Percentiles rank a stretch among this genome's conserved stretches.
Conservation (phyloP, 2,797 vertebrate genomes). For the Cossypha niveicapilla region DNA sequence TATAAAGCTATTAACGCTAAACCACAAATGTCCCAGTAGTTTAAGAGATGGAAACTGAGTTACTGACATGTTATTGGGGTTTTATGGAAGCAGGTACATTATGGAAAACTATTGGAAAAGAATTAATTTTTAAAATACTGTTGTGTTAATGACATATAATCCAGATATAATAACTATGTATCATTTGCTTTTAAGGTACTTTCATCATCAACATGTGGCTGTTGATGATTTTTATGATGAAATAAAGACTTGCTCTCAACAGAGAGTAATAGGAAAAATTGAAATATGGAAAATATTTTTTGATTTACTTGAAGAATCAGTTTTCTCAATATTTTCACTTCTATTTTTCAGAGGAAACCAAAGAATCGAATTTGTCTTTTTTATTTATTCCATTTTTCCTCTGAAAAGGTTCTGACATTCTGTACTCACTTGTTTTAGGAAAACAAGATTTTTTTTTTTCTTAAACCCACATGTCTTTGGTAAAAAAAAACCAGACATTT, state of each 20-base stretch:
- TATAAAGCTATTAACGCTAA: conserved; percentile 57
- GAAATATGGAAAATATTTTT: not conserved
- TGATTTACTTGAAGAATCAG: not conserved
- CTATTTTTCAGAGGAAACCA: not conserved
- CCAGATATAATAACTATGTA: not conserved
- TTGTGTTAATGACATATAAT: not conserved
- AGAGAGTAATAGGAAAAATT: not conserved
- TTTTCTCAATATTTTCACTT: not conserved
- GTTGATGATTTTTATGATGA: not conserved
- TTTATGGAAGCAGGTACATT: conserved; percentile 37
- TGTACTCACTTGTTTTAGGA: not conserved
- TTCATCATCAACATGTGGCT: not conserved
- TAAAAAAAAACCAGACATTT: not conserved
- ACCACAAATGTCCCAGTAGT: conserved; percentile 49
- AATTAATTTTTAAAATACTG: not conserved
- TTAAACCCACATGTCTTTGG: not conserved
- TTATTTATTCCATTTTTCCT: not conserved
- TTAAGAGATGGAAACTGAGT: conserved; percentile 62
- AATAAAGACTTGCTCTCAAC: not conserved
- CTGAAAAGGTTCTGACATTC: not conserved
- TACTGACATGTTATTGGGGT: conserved; percentile 27
- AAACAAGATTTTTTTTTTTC: not conserved
- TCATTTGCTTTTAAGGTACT: not conserved
- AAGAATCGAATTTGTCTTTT: not conserved
- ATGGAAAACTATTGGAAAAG: not conserved